Evolutionary conservation across 2,888 invertebrate genomes (phyloP), one percentile per base, ranked within the genome.

Genomic region (Dexiosoma caninum): DNA sequence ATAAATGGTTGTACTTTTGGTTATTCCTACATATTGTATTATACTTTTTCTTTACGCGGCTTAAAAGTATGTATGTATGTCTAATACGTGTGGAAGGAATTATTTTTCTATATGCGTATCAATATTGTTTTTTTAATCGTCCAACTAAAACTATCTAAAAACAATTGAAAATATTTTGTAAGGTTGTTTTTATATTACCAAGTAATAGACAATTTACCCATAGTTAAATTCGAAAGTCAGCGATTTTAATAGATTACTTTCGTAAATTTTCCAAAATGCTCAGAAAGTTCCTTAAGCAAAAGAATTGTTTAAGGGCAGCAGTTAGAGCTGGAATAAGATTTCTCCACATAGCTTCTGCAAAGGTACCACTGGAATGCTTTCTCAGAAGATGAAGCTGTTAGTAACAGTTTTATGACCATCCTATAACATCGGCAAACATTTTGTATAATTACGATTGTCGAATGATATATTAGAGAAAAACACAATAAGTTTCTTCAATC

Each of bases 1-100:
- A 32, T 37, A 59, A 59, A 40, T 72, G 71, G 60, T 60, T 75
- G 62, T 64, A 44, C 40, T 60, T 35, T 59, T 59, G 59, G 42
- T 59, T 42, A 42, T 42, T 42, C 60, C 14, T 42, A n/a, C 32
- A 30, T 32, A 27, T 19, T 66, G 49, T 16, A 46, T 44, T 59
- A 37, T 66, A 40, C 9, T 51, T 55, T 53, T n/a, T 30, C 62
- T 64, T 42, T 16, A 60, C 9, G n/a, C n/a, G 51, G 60, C 42
- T 59, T 75, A 42, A 32, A 5, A 37, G 16, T 27, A 27, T 27
- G 27, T 27, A n/a, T 35, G 42, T 55, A 21, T 42, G 12, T 40
- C 37, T 40, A 40, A 21, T 37, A 57, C 37, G 19, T 37, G 23
- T 49, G 64, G 19, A 64, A 51, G 2, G 12, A 27, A 16, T 16